Conservation (phyloP, 2,113 vertebrate genomes). For the Crotalus viridis region DNA sequence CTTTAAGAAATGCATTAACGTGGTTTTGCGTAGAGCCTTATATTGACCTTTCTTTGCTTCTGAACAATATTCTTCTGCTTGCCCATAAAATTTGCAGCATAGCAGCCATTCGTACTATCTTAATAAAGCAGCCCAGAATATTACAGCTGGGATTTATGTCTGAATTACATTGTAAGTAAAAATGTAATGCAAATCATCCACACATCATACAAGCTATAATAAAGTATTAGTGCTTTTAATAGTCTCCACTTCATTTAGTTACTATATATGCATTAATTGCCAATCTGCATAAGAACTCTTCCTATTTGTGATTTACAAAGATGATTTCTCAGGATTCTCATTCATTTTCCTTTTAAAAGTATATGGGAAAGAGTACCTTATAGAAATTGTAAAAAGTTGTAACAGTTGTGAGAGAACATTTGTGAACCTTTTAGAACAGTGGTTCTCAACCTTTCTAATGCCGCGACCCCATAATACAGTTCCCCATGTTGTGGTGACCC, state of each 20-base stretch:
- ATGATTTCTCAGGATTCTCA: not conserved
- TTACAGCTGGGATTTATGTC: not conserved
- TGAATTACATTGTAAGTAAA: not conserved
- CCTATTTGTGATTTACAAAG: not conserved
- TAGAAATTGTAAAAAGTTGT: not conserved
- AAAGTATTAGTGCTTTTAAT: not conserved
- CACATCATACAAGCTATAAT: not conserved
- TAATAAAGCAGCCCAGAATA: not conserved
- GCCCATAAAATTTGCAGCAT: not conserved
- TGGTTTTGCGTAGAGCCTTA: not conserved
- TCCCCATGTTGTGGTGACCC: no score
- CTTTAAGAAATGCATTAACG: not conserved
- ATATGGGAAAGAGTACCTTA: not conserved
- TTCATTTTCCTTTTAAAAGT: not conserved
- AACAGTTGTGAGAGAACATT: not conserved
- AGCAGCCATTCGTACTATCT: not conserved
- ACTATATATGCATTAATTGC: not conserved
- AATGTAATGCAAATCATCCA: not conserved
- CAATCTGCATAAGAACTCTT: not conserved
- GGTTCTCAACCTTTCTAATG: no score
- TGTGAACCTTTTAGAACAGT: not conserved
- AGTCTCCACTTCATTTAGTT: not conserved
- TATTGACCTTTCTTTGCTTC: not conserved
- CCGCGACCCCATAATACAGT: no score
- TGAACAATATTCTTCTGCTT: not conserved